Evolutionary conservation across 92 coral and sea anemone genomes (phyloP).

Genomic region (Anthopleura xanthogrammica): DNA sequence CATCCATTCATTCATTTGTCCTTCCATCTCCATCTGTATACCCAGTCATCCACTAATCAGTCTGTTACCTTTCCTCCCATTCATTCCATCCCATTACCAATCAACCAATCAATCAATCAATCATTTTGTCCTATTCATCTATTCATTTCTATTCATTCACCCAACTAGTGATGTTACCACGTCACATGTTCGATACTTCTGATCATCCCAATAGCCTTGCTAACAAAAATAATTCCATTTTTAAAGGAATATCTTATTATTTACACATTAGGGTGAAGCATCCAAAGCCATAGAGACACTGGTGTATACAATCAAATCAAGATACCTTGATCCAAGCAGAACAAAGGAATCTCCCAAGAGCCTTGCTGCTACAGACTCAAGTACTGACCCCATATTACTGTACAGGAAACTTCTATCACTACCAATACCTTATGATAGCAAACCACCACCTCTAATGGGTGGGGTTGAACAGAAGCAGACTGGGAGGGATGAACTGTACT

Average conservation of each 20-base stretch:
- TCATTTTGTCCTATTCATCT: no score
- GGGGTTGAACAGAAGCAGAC: constrained; percentile 40
- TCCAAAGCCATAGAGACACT: constrained; percentile 48
- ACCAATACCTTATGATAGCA: constrained; percentile 78
- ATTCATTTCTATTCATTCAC: no score
- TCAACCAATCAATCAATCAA: no score
- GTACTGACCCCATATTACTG: constrained; percentile 57
- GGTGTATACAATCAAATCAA: constrained; percentile 5
- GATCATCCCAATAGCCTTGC: no score
- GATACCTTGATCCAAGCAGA: constrained; percentile 22
- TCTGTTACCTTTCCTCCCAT: neutral
- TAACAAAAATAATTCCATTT: no score
- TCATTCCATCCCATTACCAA: no score
- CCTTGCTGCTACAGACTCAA: neutral
- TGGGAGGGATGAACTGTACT: constrained; percentile 64
- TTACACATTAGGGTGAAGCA: constrained; percentile 40
- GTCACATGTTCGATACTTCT: no score
- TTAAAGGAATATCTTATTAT: neutral
- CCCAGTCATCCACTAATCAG: neutral
- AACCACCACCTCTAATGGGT: constrained; percentile 53
- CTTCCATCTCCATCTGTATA: neutral
- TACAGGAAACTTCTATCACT: constrained; percentile 74
- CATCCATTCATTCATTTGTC: neutral
- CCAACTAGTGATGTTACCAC: no score
- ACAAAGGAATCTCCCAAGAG: neutral